Evolutionary conservation across 2,888 invertebrate genomes (phyloP).

Genomic region (Euzophera pinguis): DNA sequence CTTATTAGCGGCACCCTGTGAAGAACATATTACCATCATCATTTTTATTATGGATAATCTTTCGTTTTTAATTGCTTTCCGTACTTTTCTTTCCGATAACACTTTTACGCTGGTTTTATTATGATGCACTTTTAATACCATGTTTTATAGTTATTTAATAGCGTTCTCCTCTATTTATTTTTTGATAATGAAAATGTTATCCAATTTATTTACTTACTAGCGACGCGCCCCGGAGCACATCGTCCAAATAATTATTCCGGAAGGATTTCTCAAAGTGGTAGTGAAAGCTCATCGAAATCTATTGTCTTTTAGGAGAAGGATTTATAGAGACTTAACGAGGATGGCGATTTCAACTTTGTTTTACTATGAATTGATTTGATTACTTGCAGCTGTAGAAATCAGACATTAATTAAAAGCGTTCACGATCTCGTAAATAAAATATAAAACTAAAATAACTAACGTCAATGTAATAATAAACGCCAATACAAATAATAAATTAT

Average conservation of each 20-base stretch:
- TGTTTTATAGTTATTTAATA: slow-evolving; percentile 13
- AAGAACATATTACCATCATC: background rate
- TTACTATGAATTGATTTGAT: too few species aligned
- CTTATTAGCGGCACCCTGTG: background rate
- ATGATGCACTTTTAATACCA: slow-evolving; percentile 10
- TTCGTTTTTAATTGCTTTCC: background rate
- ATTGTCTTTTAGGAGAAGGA: too few species aligned
- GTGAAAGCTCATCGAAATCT: too few species aligned
- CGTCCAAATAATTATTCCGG: background rate
- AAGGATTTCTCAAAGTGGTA: too few species aligned
- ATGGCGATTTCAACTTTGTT: too few species aligned
- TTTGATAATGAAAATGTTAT: background rate
- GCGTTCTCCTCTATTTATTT: background rate
- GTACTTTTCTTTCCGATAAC: background rate
- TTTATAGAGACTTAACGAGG: too few species aligned
- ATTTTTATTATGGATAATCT: background rate
- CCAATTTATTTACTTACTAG: background rate
- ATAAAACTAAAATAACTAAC: background rate
- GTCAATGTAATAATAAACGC: too few species aligned
- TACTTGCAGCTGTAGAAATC: too few species aligned
- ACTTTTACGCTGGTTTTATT: slow-evolving; percentile 9
- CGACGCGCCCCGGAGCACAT: too few species aligned
- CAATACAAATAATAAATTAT: too few species aligned
- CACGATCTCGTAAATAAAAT: background rate
- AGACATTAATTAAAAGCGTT: too few species aligned